These are phyloP conservation scores for Mnemiopsis leidyi DNA, from an alignment of 37 sponge, comb jelly and placozoan genomes.

Conservation along the genomic window DNA sequence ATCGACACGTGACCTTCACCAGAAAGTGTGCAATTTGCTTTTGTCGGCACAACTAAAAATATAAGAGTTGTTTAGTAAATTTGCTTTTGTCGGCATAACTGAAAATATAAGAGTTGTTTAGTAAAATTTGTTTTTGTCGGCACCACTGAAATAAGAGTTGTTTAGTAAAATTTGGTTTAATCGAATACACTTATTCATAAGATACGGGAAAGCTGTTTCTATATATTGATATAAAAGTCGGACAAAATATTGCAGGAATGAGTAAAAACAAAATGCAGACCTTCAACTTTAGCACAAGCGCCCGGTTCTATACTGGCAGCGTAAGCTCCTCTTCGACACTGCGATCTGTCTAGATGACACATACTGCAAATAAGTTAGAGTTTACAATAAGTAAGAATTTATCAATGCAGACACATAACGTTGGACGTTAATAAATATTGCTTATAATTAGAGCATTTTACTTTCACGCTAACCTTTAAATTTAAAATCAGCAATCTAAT, in stretches of 20 bases:
- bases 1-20: conserved; percentile 50
- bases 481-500: no score
- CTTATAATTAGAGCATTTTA: no score
- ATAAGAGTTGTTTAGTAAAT: background rate
- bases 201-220: no score
- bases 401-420: no score
- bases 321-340: conserved; percentile 11
- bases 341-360: conserved; percentile 29
- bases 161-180: background rate
- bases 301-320: background rate
- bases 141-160: background rate
- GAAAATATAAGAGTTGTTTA: background rate
- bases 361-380: conserved; percentile 59
- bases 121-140: background rate
- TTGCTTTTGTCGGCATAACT: background rate
- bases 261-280: no score
- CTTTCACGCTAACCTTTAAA: no score
- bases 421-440: no score
- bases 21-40: background rate
- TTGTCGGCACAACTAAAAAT: background rate
- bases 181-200: background rate
- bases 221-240: no score
- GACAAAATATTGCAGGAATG: no score
- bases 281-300: background rate
- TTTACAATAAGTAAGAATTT: no score